phyloP scores from a whole-genome alignment of 2,797 vertebrate genomes.

The Gadopsis bispinosus region DNA sequence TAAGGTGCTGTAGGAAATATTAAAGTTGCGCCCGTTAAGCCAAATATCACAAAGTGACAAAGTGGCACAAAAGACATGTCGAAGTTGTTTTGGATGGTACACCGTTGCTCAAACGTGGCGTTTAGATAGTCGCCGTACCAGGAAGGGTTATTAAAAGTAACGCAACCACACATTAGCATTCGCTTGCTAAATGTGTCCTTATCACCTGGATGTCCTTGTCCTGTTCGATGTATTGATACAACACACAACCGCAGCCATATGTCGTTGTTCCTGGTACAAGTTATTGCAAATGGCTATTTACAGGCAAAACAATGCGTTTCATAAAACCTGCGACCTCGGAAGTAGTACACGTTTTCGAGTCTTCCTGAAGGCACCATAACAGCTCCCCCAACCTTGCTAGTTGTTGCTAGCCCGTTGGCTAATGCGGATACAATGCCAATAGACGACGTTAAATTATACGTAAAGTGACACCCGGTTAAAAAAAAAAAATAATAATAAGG shows the following conservation, averaged over 20 bases:
- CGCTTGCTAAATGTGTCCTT: not conserved
- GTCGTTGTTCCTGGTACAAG: accelerated
- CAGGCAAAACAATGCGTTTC: too few relatives aligned
- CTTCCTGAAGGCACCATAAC: conserved; percentile 52
- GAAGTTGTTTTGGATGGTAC: not conserved
- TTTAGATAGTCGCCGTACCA: not conserved
- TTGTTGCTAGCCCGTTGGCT: conserved; percentile 59
- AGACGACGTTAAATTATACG: conserved; percentile 57
- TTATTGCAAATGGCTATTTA: not conserved
- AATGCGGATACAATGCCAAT: conserved; percentile 55
- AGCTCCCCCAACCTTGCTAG: conserved; percentile 63
- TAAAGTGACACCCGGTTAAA: conserved; percentile 11
- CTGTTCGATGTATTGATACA: not conserved
- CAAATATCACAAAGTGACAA: not conserved
- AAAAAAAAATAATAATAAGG: not conserved
- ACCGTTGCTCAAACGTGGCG: not conserved
- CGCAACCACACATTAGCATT: not conserved
- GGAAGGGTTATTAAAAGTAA: not conserved
- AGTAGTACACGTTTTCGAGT: conserved; percentile 36
- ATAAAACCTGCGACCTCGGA: conserved; percentile 19
- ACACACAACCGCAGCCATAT: not conserved
- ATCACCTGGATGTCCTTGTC: not conserved
- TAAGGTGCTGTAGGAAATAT: not conserved
- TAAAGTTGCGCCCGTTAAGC: accelerated
- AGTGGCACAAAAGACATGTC: not conserved